Percentiles rank a stretch among this genome's conserved stretches.
Evolutionary conservation across 1,140 invertebrate genomes (phyloP).

Genomic region (Akabosia matsudoensis): DNA sequence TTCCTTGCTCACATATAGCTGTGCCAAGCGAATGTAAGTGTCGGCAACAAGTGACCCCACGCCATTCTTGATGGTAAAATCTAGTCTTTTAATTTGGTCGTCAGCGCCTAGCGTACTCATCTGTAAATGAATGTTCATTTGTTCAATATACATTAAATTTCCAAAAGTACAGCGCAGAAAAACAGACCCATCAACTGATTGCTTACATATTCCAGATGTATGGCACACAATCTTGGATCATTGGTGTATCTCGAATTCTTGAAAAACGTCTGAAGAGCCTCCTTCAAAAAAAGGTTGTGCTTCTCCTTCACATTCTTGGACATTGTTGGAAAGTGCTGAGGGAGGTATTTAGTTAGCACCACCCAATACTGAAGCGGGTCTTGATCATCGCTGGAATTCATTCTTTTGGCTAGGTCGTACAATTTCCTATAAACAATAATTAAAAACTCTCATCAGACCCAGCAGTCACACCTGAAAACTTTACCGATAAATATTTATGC

Average conservation of each 20-base stretch:
- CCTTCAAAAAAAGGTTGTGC: background rate
- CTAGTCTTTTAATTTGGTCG: background rate
- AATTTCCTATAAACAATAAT: constrained; percentile 19
- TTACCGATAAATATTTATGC: background rate
- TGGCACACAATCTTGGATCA: constrained; percentile 32
- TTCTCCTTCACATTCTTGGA: background rate
- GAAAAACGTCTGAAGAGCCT: constrained; percentile 1
- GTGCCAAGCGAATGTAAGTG: constrained; percentile 33
- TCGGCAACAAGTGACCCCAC: constrained; percentile 19
- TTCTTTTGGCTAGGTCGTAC: constrained; percentile 4
- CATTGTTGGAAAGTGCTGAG: constrained; percentile 28
- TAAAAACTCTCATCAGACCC: background rate
- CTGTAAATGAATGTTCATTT: too few relatives aligned
- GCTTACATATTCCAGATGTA: constrained; percentile 30
- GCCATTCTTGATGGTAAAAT: background rate
- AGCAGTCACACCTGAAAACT: background rate
- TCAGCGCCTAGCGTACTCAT: background rate
- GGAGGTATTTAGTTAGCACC: constrained; percentile 27
- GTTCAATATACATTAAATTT: too few relatives aligned
- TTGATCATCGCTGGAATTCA: constrained; percentile 26
- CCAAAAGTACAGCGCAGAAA: too few relatives aligned
- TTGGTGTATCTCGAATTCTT: background rate
- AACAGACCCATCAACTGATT: too few relatives aligned
- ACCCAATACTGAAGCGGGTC: constrained; percentile 34
- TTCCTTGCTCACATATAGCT: constrained; percentile 4